A percentile compares a stretch with the other conserved stretches of the same genome.
phyloP scores from a whole-genome alignment of 2,888 invertebrate genomes.

The Andrena minutula region DNA sequence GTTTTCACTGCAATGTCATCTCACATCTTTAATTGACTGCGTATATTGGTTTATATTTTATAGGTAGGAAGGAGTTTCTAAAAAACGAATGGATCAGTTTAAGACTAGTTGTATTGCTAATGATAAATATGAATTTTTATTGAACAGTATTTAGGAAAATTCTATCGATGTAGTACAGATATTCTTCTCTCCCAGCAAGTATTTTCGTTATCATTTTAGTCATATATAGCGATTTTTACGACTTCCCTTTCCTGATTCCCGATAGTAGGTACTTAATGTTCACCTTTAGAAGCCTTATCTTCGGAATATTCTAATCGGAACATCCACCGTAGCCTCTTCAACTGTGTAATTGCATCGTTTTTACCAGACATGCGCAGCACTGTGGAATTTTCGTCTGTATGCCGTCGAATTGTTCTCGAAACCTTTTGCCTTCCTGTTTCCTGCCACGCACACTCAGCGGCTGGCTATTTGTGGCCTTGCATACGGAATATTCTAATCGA shows the following conservation, averaged over 20 bases:
- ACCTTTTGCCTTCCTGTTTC: constrained; percentile 30
- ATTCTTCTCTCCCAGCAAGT: neutral
- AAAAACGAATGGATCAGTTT: no score
- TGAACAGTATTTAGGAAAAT: no score
- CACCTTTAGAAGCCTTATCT: constrained; percentile 74
- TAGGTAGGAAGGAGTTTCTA: no score
- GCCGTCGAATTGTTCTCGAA: constrained; percentile 27
- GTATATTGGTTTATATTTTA: no score
- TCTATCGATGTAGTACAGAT: neutral
- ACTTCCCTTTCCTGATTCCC: constrained; percentile 50
- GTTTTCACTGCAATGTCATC: no score
- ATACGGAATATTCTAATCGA: constrained; percentile 28
- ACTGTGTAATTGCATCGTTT: constrained; percentile 42
- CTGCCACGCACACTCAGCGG: constrained; percentile 6
- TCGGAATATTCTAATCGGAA: constrained; percentile 74
- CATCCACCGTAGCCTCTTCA: constrained; percentile 24
- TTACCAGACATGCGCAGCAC: constrained; percentile 14
- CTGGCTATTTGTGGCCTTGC: constrained; percentile 13
- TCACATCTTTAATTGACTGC: no score
- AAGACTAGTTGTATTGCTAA: no score
- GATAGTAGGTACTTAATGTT: constrained; percentile 66
- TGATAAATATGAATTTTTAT: no score
- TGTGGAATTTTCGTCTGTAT: constrained; percentile 14
- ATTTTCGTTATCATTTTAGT: constrained; percentile 17
- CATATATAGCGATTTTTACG: neutral